Base-by-base conservation (phyloP, 2,888 invertebrate species). In the Metallyticus violacea region DNA sequence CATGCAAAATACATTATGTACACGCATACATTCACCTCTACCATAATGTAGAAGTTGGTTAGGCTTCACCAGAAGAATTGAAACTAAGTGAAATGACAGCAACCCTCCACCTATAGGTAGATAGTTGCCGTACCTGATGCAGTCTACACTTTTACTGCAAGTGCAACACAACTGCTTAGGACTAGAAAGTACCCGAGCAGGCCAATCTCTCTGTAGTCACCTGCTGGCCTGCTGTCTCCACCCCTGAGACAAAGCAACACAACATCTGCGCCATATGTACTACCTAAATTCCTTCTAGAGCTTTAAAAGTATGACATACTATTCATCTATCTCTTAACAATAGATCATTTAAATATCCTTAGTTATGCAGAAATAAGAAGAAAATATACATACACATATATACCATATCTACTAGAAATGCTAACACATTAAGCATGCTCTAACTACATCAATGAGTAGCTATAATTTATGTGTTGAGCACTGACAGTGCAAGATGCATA, bases 181-280 rank as follows among this genome's bases (percentile, higher is more conserved):
- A 26, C 80, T 81, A 81, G 80, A 62, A n/a, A 78, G 78, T 29
- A 40, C 40, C n/a, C 40, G 26, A 25, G 28, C 82, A 77, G 86
- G 40, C 78, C 82, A 62, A 77, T 29, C 86, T 82, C 80, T 76
- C 78, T 22, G 30, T 78, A 83, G n/a, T 83, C 83, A 28, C 29
- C 83, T 83, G 81, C 26, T n/a, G n/a, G n/a, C n/a, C 81, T 30
- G 81, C 6, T 28, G 62, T 82, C 62, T 86, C 30, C 40, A 26
- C 86, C 30, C 86, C 87, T 87, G 87, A 85, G 87, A 80, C 85
- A 87, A 87, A 85, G 40, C 86, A 87, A 87, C 87, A 85, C 77
- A 87, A 81, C 77, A 77, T 86, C 79, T 84, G 77, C 79, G 84
- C 86, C 25, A 28, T n/a, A n/a, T n/a, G n/a, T n/a, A n/a, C n/a